Conservation (phyloP, 2,113 vertebrate genomes). For the Heloderma charlesbogerti region DNA sequence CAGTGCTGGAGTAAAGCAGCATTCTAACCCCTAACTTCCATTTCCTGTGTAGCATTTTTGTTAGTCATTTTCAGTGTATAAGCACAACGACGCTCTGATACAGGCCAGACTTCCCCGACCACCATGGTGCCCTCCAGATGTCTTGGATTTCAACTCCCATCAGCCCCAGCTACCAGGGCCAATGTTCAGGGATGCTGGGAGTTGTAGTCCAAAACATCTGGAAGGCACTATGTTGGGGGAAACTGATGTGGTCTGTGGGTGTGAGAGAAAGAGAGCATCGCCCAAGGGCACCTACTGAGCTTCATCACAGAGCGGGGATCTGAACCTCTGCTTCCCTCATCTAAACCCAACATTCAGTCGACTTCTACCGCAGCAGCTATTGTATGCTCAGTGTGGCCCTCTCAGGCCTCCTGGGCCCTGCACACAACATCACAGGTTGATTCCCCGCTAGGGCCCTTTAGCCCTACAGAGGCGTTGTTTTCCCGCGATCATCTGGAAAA, state of each 20-base stretch:
- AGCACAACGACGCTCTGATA: no score
- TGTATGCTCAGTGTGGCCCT: not conserved
- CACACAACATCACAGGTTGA: not conserved
- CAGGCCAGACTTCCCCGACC: not conserved
- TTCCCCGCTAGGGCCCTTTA: not conserved
- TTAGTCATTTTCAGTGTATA: not conserved
- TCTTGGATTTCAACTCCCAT: not conserved
- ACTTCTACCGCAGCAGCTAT: not conserved
- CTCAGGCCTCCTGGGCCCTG: not conserved
- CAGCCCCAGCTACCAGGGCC: no score
- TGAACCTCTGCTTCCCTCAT: not conserved
- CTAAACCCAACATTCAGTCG: not conserved
- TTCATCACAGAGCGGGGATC: not conserved
- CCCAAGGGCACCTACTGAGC: no score
- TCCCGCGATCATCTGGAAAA: not conserved
- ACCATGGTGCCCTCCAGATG: not conserved
- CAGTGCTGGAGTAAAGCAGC: not conserved
- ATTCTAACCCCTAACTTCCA: not conserved
- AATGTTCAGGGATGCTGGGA: no score
- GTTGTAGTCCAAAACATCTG: not conserved
- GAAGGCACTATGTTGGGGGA: not conserved
- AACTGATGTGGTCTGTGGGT: not conserved
- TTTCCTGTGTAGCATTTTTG: not conserved
- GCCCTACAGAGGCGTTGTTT: not conserved
- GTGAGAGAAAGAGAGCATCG: not conserved